Percentiles rank a stretch among this genome's conserved stretches.
Evolutionary conservation across 2,888 invertebrate species (phyloP).

Genomic region (Leptothorax acervorum): DNA sequence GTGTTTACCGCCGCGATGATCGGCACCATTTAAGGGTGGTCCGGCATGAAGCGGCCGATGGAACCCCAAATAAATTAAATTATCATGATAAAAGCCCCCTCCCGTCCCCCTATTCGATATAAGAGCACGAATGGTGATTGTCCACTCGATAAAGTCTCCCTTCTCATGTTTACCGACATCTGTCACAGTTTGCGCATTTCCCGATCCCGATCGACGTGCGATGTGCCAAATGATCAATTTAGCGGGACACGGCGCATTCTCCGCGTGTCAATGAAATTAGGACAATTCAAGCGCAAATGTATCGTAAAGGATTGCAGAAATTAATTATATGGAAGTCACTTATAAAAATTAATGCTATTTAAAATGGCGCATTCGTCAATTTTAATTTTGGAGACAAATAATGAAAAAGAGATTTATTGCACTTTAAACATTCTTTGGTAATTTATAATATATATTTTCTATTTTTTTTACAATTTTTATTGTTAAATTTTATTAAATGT

Average conservation of each 20-base stretch:
- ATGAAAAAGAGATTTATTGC: background rate
- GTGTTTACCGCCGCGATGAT: conserved; percentile 83
- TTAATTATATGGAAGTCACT: background rate
- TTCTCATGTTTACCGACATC: conserved; percentile 84
- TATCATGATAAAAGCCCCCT: conserved; percentile 82
- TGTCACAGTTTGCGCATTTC: conserved; percentile 82
- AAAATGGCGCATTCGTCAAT: background rate
- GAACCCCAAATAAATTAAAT: conserved; percentile 84
- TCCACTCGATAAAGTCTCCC: conserved; percentile 84
- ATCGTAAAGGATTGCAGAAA: conserved; percentile 17
- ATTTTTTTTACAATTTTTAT: background rate
- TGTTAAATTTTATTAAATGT: background rate
- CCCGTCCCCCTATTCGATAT: conserved; percentile 56
- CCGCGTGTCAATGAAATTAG: conserved; percentile 35
- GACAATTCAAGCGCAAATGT: conserved; percentile 18
- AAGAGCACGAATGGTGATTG: conserved; percentile 82
- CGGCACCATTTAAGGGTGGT: conserved; percentile 81
- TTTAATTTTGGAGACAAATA: background rate
- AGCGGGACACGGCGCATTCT: conserved; percentile 40
- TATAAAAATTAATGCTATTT: background rate
- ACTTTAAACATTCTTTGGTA: background rate
- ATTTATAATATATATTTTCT: background rate
- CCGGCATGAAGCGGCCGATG: conserved; percentile 82
- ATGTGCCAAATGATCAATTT: conserved; percentile 50
- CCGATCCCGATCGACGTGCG: conserved; percentile 46